Conservation (phyloP, 2,797 vertebrate species). For the Miopithecus talapoin region DNA sequence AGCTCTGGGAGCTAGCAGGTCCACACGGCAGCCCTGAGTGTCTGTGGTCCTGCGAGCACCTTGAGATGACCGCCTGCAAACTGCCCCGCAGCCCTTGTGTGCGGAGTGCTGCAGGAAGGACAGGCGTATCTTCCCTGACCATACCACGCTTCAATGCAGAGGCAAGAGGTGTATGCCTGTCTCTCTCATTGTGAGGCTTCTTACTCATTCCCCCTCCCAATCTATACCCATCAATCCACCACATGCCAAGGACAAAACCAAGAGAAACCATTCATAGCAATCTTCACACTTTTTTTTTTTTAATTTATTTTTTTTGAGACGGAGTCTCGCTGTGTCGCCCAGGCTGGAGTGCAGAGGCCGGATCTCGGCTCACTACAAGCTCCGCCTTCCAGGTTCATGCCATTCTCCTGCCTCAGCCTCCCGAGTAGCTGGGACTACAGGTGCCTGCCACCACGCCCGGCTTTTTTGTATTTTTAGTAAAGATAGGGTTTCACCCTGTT, state of each 20-base stretch:
- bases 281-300: no score
- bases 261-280: no score
- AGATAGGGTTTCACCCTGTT: no score
- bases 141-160: neutral
- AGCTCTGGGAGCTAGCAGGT: neutral
- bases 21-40: neutral
- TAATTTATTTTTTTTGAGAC: no score
- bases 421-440: no score
- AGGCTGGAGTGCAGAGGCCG: no score
- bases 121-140: fast-evolving
- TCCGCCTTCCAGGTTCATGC: no score
- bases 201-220: neutral
- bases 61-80: fast-evolving
- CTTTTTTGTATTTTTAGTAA: no score
- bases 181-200: neutral
- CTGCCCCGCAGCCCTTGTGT: fast-evolving
- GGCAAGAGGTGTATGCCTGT: fast-evolving
- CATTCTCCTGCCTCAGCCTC: no score
- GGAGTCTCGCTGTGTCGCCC: no score
- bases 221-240: fast-evolving
- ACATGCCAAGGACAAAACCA: neutral
- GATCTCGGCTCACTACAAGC: no score
- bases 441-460: no score
- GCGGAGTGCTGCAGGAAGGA: neutral
- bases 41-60: neutral